Evolutionary conservation across 2,888 invertebrate genomes (phyloP).

Genomic region (Tetrapedia diversipes): DNA sequence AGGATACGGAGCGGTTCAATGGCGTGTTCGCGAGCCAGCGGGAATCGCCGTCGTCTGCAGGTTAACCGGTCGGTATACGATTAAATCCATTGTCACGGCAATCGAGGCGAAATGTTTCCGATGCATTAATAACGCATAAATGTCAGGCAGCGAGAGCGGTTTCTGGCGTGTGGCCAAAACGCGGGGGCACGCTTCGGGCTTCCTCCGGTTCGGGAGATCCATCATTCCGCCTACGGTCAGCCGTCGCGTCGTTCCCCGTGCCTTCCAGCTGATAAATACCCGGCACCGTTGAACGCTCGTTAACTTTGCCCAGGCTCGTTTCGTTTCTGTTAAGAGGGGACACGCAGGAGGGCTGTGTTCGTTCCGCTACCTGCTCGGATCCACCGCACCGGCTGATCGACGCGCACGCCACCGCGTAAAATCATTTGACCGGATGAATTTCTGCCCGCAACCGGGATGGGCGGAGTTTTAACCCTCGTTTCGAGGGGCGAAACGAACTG

Average conservation of each 20-base stretch:
- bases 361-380: neutral
- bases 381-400: conserved; percentile 27
- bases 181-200: conserved; percentile 60
- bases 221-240: conserved; percentile 67
- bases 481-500: neutral
- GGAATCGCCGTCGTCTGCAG: conserved; percentile 62
- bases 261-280: conserved; percentile 60
- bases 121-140: conserved; percentile 80
- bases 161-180: conserved; percentile 72
- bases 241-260: conserved; percentile 62
- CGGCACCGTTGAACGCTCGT: conserved; percentile 51
- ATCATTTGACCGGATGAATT: conserved; percentile 28
- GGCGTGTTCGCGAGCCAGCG: conserved; percentile 41
- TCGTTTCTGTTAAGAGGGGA: conserved; percentile 47
- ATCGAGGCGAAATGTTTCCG: conserved; percentile 76
- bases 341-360: no score
- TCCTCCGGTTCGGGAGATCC: conserved; percentile 77
- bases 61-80: conserved; percentile 62
- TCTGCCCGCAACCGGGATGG: neutral
- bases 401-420: conserved; percentile 16
- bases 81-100: conserved; percentile 72
- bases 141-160: conserved; percentile 72
- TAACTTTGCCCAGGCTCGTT: conserved; percentile 54
- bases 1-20: conserved; percentile 8
- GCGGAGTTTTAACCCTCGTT: conserved; percentile 14